Evolutionary conservation across 2,797 vertebrate species (phyloP).

Genomic region (Falco columbarius): DNA sequence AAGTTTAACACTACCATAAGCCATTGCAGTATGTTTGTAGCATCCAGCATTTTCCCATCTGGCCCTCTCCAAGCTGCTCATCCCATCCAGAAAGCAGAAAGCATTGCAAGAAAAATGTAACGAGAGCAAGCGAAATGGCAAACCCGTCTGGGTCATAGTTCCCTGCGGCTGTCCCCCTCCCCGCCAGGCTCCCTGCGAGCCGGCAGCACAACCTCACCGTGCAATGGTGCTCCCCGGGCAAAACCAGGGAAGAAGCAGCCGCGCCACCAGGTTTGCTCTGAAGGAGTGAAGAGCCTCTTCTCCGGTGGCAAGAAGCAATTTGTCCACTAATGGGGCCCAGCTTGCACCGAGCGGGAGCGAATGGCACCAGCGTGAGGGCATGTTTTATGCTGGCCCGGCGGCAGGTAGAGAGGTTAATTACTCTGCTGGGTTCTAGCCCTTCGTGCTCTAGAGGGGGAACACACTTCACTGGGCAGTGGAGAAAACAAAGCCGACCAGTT

Average conservation of each 20-base stretch:
- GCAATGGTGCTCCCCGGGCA: accelerated
- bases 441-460: neutral
- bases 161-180: too few relatives aligned
- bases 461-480: accelerated
- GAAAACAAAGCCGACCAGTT: accelerated
- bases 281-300: neutral
- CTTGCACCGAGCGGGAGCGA: neutral
- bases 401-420: neutral
- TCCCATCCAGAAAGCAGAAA: neutral
- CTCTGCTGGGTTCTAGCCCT: neutral
- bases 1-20: neutral
- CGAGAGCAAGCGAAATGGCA: neutral
- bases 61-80: neutral
- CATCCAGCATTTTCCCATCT: neutral
- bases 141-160: accelerated
- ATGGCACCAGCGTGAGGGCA: neutral
- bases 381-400: accelerated
- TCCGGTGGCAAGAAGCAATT: accelerated
- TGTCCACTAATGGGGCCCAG: accelerated
- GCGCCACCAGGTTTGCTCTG: accelerated
- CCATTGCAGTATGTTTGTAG: neutral
- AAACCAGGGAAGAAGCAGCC: neutral
- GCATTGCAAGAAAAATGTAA: neutral
- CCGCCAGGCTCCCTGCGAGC: accelerated
- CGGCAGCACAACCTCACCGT: accelerated